Percentiles rank a stretch among this genome's conserved stretches.
Conservation (phyloP, 2,888 invertebrate species). For the Amphimallon solstitiale region DNA sequence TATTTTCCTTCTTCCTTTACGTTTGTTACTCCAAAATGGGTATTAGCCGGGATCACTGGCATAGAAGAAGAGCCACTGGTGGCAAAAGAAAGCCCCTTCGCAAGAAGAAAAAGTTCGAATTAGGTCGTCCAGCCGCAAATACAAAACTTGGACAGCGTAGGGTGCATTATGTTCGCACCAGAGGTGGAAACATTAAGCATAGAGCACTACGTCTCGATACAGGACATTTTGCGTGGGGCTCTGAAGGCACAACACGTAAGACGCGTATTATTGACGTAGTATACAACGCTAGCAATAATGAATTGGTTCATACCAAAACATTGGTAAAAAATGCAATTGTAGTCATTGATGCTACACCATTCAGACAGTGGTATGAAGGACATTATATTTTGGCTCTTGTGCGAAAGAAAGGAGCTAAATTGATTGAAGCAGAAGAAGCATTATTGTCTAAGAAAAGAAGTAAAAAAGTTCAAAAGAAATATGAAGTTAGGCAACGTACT, state of each 20-base stretch:
- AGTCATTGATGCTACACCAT: constrained; percentile 96
- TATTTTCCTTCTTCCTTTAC: constrained; percentile 65
- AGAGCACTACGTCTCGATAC: constrained; percentile 95
- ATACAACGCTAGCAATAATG: constrained; percentile 99
- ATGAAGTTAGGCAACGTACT: constrained; percentile 88
- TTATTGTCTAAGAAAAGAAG: constrained; percentile 93
- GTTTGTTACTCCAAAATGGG: constrained; percentile 77
- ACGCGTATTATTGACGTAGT: constrained; percentile 99
- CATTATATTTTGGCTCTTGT: constrained; percentile 96
- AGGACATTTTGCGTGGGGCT: constrained; percentile 99
- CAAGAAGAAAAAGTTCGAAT: constrained; percentile 99
- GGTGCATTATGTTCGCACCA: constrained; percentile 93
- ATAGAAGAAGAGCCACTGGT: constrained; percentile 98
- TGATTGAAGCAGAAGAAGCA: constrained; percentile 95
- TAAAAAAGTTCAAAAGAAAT: constrained; percentile 92
- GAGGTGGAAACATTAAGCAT: constrained; percentile 96
- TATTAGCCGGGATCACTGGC: constrained; percentile 99
- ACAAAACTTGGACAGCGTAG: constrained; percentile 96
- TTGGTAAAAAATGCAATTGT: constrained; percentile 98
- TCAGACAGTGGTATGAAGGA: constrained; percentile 99
- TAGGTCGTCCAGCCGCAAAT: constrained; percentile 98
- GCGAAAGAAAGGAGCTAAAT: constrained; percentile 95
- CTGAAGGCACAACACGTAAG: constrained; percentile 94
- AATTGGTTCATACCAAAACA: constrained; percentile 99
- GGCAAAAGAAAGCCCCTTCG: constrained; percentile 97